phyloP scores from a whole-genome alignment of 2,888 invertebrate species.

The Caenorhabditis uteleia region DNA sequence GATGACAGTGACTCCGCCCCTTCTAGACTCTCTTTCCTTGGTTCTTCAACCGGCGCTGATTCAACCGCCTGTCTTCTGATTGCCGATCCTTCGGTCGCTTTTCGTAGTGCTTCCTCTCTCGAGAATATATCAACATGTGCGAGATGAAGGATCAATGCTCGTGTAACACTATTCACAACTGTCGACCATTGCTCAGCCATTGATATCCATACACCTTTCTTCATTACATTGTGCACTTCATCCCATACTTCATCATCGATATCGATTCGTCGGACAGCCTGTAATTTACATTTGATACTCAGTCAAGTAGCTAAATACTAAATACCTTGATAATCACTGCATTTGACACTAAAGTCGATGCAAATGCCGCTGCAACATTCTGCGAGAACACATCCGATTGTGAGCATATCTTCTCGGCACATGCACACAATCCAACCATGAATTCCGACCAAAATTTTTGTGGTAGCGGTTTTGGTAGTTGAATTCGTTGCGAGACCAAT shows the following conservation, averaged over 20 bases:
- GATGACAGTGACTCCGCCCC: slow-evolving; percentile 20
- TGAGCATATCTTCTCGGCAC: slow-evolving; percentile 47
- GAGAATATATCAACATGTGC: slow-evolving; percentile 83
- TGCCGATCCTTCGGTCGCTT: slow-evolving; percentile 15
- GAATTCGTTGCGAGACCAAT: slow-evolving; percentile 56
- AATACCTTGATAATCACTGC: slow-evolving; percentile 45
- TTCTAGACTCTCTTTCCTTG: slow-evolving; percentile 22
- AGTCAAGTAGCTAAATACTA: neutral
- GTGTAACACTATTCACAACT: slow-evolving; percentile 78
- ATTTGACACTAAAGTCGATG: slow-evolving; percentile 55
- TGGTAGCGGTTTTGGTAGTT: slow-evolving; percentile 53
- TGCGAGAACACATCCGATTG: slow-evolving; percentile 58
- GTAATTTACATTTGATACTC: slow-evolving; percentile 6
- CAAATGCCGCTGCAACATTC: slow-evolving; percentile 60
- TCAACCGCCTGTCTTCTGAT: slow-evolving; percentile 29
- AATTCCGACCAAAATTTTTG: slow-evolving; percentile 61
- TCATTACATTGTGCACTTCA: slow-evolving; percentile 56
- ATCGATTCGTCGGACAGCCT: slow-evolving; percentile 58
- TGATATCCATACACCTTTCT: slow-evolving; percentile 50
- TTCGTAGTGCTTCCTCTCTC: slow-evolving; percentile 43
- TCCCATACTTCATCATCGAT: slow-evolving; percentile 66
- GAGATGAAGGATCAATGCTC: slow-evolving; percentile 91
- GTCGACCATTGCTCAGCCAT: slow-evolving; percentile 52
- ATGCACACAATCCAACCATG: slow-evolving; percentile 48
- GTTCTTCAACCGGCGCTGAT: slow-evolving; percentile 16